Evolutionary conservation across 1,140 invertebrate species (phyloP), one percentile per base, ranked within the genome.

Genomic region (Drosophila serrata): DNA sequence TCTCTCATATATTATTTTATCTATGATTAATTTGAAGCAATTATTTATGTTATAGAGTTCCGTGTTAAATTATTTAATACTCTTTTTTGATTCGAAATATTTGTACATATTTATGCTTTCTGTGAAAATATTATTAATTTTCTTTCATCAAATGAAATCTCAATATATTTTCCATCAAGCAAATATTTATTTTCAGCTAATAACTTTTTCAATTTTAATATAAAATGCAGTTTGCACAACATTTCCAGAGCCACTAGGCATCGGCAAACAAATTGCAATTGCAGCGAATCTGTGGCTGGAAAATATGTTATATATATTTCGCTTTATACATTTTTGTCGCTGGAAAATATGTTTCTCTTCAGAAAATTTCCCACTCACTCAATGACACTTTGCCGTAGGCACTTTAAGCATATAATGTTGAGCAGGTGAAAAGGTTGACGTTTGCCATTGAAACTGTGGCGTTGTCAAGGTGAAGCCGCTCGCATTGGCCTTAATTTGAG

Each of bases 271-370:
- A 42, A 13, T 37, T 43, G 5, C 5, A 27, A 11, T 35, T 27
- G 11, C 15, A 43, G 60, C 45, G 37, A 29, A 43, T 59, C 35
- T 82, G 60, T 39, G 49, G 56, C 69, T 62, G 64, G 5, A 48
- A 84, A 63, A 80, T 70, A 76, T 76, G 6, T 49, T 49, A 84
- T 60, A 80, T 70, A 76, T 76, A 11, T 49, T 49, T 49, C 15
- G 12, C 24, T 17, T 31, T 29, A 49, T 31, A 12, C 1, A 49
- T 29, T 12, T 31, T 12, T 82, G 51, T 46, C 46, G 51, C 65
- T 67, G 64, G 19, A 39, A 84, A 60, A 76, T 70, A 72, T 76
- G 37, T 72, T 76, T 67, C 43, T 58, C 70, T 84, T 76, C 53
- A 73, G 60, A 63, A 63, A 56, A 65, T 70, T 69, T 70, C 17